phyloP scores from a whole-genome alignment of 2,888 invertebrate genomes.

The Agrotis segetum region DNA sequence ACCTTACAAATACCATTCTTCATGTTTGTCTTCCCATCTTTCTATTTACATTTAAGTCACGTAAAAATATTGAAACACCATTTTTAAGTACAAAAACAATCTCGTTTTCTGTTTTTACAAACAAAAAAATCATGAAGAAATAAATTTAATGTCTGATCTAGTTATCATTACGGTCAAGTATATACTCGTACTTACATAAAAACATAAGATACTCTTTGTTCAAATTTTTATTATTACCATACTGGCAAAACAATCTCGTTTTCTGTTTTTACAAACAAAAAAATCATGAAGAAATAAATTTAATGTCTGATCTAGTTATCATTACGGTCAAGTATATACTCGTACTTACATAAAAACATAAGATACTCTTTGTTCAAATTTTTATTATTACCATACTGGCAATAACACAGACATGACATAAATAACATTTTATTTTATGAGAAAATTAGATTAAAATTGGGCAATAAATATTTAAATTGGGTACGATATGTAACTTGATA shows the following conservation, averaged over 20 bases:
- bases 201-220: neutral
- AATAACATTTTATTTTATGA: neutral
- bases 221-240: neutral
- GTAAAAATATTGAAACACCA: neutral
- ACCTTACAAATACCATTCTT: no score
- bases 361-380: neutral
- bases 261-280: neutral
- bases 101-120: neutral
- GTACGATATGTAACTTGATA: neutral
- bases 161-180: neutral
- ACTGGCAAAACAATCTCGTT: no score
- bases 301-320: no score
- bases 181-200: no score
- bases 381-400: neutral
- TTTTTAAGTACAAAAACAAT: neutral
- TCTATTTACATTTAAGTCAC: neutral
- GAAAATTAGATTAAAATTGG: neutral
- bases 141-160: no score
- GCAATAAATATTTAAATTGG: slow-evolving; percentile 17
- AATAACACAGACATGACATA: neutral
- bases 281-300: no score
- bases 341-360: neutral
- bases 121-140: no score
- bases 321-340: neutral
- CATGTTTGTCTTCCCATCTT: neutral